Conservation (phyloP, 2,888 invertebrate species). For the Diabrotica balteata region DNA sequence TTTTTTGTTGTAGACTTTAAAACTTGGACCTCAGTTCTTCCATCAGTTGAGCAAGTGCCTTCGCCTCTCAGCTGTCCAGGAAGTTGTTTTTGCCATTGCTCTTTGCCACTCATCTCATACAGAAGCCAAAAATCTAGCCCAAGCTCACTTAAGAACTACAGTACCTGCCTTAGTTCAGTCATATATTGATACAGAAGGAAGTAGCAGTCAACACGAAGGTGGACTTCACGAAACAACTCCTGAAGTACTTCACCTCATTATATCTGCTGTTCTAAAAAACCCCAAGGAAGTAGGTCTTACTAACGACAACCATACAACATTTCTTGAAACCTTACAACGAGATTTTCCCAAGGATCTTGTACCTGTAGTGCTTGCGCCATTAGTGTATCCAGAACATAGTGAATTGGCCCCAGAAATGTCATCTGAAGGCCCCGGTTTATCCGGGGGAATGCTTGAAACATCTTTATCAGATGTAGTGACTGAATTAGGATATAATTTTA, state of each 20-base stretch:
- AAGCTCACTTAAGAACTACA: conserved; percentile 80
- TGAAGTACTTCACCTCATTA: conserved; percentile 85
- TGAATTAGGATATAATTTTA: conserved; percentile 88
- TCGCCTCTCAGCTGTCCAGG: conserved; percentile 86
- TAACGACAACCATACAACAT: conserved; percentile 78
- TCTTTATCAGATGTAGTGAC: conserved; percentile 87
- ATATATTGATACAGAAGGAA: conserved; percentile 82
- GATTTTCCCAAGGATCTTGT: conserved; percentile 90
- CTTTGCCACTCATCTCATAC: conserved; percentile 80
- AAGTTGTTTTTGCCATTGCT: conserved; percentile 88
- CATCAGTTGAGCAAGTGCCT: conserved; percentile 85
- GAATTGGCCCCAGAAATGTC: conserved; percentile 72
- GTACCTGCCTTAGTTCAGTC: conserved; percentile 86
- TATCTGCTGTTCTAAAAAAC: conserved; percentile 69
- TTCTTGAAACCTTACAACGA: conserved; percentile 80
- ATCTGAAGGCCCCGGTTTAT: conserved; percentile 67
- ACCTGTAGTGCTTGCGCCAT: conserved; percentile 87
- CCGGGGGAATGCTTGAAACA: conserved; percentile 69
- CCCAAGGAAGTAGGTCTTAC: conserved; percentile 72
- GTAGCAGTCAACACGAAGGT: conserved; percentile 73
- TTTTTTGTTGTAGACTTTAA: conserved; percentile 70
- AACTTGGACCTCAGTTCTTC: conserved; percentile 81
- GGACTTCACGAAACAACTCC: conserved; percentile 90
- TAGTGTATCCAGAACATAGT: conserved; percentile 82
- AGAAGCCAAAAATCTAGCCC: conserved; percentile 77